phyloP scores from a whole-genome alignment of 2,113 vertebrate genomes.

The Hystrix cristata region DNA sequence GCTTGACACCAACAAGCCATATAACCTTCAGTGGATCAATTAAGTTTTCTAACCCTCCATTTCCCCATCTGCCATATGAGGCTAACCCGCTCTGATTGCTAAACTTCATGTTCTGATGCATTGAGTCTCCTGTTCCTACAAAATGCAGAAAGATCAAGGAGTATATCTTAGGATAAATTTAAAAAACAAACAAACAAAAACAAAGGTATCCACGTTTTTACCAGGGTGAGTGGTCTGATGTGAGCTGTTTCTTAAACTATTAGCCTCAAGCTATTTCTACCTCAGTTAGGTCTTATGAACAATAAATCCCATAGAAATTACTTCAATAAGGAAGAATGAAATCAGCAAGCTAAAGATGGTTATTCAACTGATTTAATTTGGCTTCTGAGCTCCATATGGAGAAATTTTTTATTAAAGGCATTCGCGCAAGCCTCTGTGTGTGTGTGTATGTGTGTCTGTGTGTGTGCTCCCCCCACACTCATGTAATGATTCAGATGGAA shows the following conservation, averaged over 20 bases:
- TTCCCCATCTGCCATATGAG: neutral
- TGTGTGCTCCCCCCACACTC: neutral
- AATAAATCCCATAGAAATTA: neutral
- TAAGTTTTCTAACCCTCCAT: neutral
- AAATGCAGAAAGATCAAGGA: neutral
- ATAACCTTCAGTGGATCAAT: neutral
- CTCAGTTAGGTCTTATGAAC: neutral
- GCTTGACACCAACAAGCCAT: neutral
- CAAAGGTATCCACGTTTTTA: neutral
- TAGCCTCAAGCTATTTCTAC: neutral
- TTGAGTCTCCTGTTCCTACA: neutral
- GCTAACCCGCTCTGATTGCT: neutral
- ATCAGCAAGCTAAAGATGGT: conserved; percentile 1
- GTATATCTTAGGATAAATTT: neutral
- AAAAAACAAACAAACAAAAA: neutral
- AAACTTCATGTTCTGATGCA: neutral
- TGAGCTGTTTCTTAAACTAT: conserved; percentile 48
- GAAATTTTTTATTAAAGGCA: neutral
- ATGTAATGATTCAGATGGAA: neutral
- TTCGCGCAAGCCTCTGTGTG: neutral
- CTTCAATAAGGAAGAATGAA: conserved; percentile 8
- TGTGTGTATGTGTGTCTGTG: neutral
- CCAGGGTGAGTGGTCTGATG: neutral
- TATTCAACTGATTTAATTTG: neutral
- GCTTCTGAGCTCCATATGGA: neutral